Evolutionary conservation across 2,113 vertebrate species (phyloP), one percentile per base, ranked within the genome.

Genomic region (Nothobranchius furzeri): DNA sequence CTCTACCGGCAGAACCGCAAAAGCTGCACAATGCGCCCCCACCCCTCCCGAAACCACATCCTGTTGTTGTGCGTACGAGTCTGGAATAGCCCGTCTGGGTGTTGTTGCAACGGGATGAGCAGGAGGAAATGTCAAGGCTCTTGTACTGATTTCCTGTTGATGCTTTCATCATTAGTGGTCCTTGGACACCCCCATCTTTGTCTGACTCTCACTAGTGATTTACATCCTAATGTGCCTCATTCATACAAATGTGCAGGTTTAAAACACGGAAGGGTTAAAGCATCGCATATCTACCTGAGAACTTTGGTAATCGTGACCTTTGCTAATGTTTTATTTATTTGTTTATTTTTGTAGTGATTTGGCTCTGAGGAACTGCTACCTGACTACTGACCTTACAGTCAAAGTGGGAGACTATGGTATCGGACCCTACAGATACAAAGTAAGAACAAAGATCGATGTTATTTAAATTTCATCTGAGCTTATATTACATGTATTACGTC

Each of bases 381-480:
- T 99, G 46, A 98, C 98, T 9, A 93, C 94, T 0, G 98, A 99
- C 84, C 91, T 98, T 76, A 98, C 96, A 13, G 95, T 98, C 75
- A 99, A 97, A 95, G 93, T 99, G 61, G 98, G 98, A 71, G 96
- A 99, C 85, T 99, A 98, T 36, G 96, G 96, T 11, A 95, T 97
- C 67, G 98, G 98, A 73, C 93, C 94, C 84, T 95, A 93, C 68
- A 94, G 94, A 83, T 97, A 95, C 69, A 97, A 98, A 94, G 98
- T 98, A 90, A 94, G 92, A 55, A 54, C 15, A 60, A 53, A 65
- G 36, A 20, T 20, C 20, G 1, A 1, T 20, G 20, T 20, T 20
- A 20, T 20, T 20, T 20, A 20, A 20, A 30, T 30, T 30, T 30
- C 30, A 30, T 3, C 30, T 30, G 2, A 4, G 30, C 30, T 3